A percentile compares a stretch with the other conserved stretches of the same genome.
Conservation (phyloP, 2,888 invertebrate species). For the Epirrhoe tristata region DNA sequence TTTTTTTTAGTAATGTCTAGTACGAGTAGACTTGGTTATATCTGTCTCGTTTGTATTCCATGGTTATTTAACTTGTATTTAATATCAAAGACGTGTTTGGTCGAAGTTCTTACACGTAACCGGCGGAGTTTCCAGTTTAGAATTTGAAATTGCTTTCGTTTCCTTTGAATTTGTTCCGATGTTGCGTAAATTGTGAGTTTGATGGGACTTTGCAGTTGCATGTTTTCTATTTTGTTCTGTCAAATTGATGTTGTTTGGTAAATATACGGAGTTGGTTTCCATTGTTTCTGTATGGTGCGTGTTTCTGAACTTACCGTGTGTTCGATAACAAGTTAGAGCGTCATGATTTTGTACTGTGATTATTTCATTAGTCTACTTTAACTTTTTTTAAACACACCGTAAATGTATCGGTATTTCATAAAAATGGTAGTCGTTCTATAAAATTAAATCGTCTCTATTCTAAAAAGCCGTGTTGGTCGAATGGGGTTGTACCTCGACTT, state of each 20-base stretch:
- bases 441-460: no score
- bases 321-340: background rate
- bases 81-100: slow-evolving; percentile 78
- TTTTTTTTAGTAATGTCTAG: background rate
- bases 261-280: slow-evolving; percentile 3
- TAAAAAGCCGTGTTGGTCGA: no score
- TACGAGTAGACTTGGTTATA: background rate
- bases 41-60: background rate
- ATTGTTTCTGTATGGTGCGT: background rate
- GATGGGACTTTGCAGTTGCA: slow-evolving; percentile 34
- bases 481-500: no score
- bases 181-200: slow-evolving; percentile 50
- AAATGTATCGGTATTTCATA: no score
- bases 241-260: slow-evolving; percentile 33
- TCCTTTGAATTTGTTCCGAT: slow-evolving; percentile 63
- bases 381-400: no score
- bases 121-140: slow-evolving; percentile 65
- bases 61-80: slow-evolving; percentile 76
- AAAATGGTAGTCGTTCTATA: no score
- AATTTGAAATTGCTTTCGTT: slow-evolving; percentile 71
- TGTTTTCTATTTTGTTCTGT: slow-evolving; percentile 34
- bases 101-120: slow-evolving; percentile 63
- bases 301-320: background rate
- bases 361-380: no score
- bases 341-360: no score